phyloP scores from a whole-genome alignment of 92 coral and sea anemone genomes.

The Chrysogorgia sp. region DNA sequence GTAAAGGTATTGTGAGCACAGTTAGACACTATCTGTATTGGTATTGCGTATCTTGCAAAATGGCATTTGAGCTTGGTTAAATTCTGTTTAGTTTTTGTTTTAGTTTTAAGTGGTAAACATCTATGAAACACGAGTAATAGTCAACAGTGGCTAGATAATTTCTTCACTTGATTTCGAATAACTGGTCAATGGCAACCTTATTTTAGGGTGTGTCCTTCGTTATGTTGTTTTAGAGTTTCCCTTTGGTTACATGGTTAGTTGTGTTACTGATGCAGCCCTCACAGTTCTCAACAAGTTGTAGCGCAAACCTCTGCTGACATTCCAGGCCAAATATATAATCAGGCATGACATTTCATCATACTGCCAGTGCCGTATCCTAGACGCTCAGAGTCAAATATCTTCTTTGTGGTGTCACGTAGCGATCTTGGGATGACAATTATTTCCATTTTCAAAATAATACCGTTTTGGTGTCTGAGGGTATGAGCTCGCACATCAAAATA shows the following conservation, averaged over 20 bases:
- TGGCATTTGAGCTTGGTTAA: no score
- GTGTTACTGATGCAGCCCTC: background rate
- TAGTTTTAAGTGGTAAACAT: background rate
- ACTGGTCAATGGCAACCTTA: background rate
- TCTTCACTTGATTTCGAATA: background rate
- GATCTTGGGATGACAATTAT: background rate
- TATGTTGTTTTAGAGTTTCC: background rate
- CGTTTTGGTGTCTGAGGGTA: no score
- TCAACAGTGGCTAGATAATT: background rate
- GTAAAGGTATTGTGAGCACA: no score
- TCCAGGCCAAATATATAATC: background rate
- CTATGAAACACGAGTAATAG: background rate
- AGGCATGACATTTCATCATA: background rate
- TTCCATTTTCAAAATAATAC: constrained; percentile 4
- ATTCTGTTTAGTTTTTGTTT: no score
- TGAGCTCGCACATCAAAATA: no score
- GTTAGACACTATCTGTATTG: no score
- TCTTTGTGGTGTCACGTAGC: background rate
- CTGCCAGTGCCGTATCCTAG: background rate
- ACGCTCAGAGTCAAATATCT: background rate
- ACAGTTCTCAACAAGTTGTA: background rate
- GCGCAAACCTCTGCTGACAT: background rate
- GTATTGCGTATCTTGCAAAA: no score
- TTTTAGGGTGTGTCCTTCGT: background rate
- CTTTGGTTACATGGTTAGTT: background rate